Conservation (phyloP, 2,113 vertebrate genomes). For the Tautogolabrus adspersus region DNA sequence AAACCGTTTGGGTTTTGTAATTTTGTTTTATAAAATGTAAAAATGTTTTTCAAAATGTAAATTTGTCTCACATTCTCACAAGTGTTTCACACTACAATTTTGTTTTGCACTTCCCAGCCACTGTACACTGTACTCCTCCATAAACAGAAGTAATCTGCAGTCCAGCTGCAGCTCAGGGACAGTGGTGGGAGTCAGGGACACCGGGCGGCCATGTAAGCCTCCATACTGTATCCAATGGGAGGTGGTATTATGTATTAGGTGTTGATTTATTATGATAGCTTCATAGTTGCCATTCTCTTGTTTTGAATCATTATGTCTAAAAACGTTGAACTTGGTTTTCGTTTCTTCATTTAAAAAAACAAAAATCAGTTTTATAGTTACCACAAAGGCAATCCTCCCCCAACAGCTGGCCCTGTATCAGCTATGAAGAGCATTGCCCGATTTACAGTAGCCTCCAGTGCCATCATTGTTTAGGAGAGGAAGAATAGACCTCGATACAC, state of each 20-base stretch:
- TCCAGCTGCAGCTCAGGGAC: constrained; percentile 73
- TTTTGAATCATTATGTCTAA: background rate
- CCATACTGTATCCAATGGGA: constrained; percentile 1
- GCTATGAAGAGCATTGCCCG: constrained; percentile 9
- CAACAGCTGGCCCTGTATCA: constrained; percentile 6
- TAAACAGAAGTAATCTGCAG: constrained; percentile 67
- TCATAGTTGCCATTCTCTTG: background rate
- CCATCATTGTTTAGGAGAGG: constrained; percentile 31
- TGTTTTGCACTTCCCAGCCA: too few relatives aligned
- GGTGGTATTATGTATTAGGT: background rate
- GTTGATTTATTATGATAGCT: constrained; percentile 6
- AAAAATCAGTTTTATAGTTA: background rate
- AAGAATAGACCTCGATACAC: constrained; percentile 22
- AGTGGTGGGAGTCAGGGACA: constrained; percentile 44
- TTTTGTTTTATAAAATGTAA: too few relatives aligned
- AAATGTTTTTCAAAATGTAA: too few relatives aligned
- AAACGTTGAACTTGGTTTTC: background rate
- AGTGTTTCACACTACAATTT: too few relatives aligned
- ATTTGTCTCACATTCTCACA: too few relatives aligned
- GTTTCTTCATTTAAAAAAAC: background rate
- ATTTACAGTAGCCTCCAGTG: constrained; percentile 13
- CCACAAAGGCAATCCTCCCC: background rate
- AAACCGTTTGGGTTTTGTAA: too few relatives aligned
- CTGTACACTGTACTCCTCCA: constrained; percentile 20
- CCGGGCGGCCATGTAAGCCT: constrained; percentile 14